Conservation (phyloP, 2,797 vertebrate species). For the Pogoniulus pusillus region DNA sequence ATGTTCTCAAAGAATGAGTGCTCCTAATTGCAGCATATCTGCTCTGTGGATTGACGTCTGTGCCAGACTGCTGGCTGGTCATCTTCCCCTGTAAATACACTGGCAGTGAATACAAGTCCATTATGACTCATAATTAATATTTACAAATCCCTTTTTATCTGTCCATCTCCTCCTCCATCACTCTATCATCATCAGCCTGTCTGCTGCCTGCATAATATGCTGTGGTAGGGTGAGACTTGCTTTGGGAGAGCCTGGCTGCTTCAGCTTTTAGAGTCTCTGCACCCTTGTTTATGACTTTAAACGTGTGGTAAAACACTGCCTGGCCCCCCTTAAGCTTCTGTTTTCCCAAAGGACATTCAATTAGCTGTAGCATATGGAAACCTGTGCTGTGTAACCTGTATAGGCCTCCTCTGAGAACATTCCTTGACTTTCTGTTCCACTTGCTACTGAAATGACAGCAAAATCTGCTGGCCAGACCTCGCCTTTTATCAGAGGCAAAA, state of each 20-base stretch:
- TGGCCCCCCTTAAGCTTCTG: not conserved
- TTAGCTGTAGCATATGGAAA: not conserved
- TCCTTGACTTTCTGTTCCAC: not conserved
- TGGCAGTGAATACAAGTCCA: not conserved
- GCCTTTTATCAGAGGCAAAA: constrained; percentile 18
- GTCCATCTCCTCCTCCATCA: not conserved
- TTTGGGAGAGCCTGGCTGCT: not conserved
- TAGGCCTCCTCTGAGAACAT: not conserved
- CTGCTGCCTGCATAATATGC: not conserved
- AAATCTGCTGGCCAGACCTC: not conserved
- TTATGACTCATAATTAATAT: constrained; percentile 26
- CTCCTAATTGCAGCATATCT: not conserved
- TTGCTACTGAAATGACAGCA: not conserved
- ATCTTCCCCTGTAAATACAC: not conserved
- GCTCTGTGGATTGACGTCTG: not conserved
- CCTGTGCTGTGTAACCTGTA: not conserved
- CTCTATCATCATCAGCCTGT: not conserved
- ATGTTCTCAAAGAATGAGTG: not conserved
- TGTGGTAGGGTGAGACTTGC: not conserved
- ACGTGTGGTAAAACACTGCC: not conserved
- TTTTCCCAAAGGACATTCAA: not conserved
- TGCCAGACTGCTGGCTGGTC: not conserved
- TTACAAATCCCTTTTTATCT: constrained; percentile 2
- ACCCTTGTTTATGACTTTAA: not conserved
- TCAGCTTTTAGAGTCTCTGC: not conserved